Conservation (phyloP, 2,113 vertebrate genomes). For the Corynorhinus townsendii region DNA sequence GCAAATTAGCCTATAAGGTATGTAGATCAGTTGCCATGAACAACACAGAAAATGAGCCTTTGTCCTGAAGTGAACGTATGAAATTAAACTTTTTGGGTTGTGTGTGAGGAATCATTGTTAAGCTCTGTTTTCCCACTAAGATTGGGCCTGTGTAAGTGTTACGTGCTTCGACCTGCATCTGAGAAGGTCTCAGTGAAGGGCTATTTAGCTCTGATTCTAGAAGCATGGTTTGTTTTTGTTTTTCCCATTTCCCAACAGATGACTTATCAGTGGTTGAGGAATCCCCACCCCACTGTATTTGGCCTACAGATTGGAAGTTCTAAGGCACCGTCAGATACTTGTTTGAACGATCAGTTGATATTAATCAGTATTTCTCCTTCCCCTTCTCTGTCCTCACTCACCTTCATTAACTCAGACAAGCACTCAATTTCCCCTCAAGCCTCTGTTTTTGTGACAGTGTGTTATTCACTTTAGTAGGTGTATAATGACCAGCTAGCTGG, state of each 20-base stretch:
- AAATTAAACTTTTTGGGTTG: constrained; percentile 31
- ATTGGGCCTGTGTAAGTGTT: neutral
- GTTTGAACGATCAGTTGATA: neutral
- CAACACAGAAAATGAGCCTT: neutral
- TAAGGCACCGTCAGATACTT: neutral
- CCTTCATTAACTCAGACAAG: neutral
- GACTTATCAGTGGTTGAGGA: neutral
- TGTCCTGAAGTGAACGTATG: constrained; percentile 20
- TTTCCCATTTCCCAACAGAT: neutral
- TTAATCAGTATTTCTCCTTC: neutral
- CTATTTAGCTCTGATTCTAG: neutral
- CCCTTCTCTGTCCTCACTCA: neutral
- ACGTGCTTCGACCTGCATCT: neutral
- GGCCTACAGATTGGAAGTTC: neutral
- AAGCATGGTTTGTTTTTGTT: neutral
- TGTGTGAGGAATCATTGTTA: neutral
- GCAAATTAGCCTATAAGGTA: neutral
- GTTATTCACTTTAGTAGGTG: neutral
- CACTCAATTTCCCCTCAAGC: neutral
- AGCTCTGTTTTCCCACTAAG: neutral
- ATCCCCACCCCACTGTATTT: neutral
- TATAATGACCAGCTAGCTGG: neutral
- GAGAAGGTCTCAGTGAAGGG: neutral
- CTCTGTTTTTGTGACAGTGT: neutral
- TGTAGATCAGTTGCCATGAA: constrained; percentile 39